These are phyloP conservation scores for Iselma pallidipennis DNA, from an alignment of 2,888 invertebrate genomes.

Conservation along the genomic window DNA sequence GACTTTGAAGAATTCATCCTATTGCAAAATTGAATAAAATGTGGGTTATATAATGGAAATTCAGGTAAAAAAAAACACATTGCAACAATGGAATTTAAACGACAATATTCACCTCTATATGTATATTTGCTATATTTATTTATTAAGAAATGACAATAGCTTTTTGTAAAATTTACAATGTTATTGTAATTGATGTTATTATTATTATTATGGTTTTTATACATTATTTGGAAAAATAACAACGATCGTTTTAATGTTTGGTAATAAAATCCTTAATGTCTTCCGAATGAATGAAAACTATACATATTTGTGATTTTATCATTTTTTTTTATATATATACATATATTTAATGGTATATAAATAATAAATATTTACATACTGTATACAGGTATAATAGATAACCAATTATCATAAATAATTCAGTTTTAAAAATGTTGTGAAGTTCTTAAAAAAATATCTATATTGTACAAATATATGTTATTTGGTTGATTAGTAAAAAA, in stretches of 20 bases:
- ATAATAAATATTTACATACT: slow-evolving; percentile 27
- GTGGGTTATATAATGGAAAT: slow-evolving; percentile 1
- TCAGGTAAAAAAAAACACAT: slow-evolving; percentile 7
- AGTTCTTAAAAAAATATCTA: background rate
- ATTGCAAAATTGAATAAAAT: background rate
- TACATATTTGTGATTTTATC: slow-evolving; percentile 36
- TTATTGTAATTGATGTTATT: background rate
- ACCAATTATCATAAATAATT: slow-evolving; percentile 10
- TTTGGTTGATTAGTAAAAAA: slow-evolving; percentile 16
- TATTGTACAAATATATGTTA: slow-evolving; percentile 17
- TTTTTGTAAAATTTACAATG: slow-evolving; percentile 18
- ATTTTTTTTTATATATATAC: slow-evolving; percentile 21
- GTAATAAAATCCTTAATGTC: slow-evolving; percentile 41
- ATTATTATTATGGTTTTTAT: slow-evolving; percentile 7
- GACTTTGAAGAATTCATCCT: too few relatives aligned
- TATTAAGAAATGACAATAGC: slow-evolving; percentile 24
- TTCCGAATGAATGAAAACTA: slow-evolving; percentile 42
- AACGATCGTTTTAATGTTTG: slow-evolving; percentile 28
- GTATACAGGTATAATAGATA: slow-evolving; percentile 26
- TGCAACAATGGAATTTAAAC: slow-evolving; percentile 22
- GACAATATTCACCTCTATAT: slow-evolving; percentile 24
- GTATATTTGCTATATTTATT: slow-evolving; percentile 12
- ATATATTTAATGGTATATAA: slow-evolving; percentile 24
- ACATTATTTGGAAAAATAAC: slow-evolving; percentile 15
- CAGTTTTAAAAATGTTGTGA: slow-evolving; percentile 19